Conservation (phyloP, 2,113 vertebrate genomes). For the Clinocottus analis region DNA sequence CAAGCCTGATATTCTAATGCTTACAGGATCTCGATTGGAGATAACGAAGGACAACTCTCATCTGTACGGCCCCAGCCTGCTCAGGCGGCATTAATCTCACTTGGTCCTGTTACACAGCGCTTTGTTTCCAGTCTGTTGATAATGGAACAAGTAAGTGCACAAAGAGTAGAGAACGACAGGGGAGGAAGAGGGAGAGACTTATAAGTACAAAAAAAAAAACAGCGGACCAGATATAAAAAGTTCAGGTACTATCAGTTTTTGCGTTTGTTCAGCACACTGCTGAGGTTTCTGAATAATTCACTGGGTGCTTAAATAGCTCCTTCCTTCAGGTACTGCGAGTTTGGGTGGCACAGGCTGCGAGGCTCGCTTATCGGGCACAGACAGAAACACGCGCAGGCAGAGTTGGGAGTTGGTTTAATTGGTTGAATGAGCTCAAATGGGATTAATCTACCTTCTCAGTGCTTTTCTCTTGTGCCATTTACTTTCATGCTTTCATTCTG, state of each 20-base stretch:
- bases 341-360: constrained; percentile 33
- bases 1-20: constrained; percentile 44
- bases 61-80: constrained; percentile 14
- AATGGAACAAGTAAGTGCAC: constrained; percentile 5
- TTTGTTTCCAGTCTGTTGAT: constrained; percentile 20
- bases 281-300: constrained; percentile 74
- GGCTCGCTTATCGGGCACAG: constrained; percentile 48
- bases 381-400: constrained; percentile 4
- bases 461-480: not conserved
- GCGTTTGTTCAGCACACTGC: constrained; percentile 65
- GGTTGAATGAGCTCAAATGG: constrained; percentile 52
- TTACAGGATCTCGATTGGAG: constrained; percentile 39
- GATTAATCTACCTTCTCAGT: constrained; percentile 24
- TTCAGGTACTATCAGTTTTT: constrained; percentile 59
- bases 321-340: constrained; percentile 61
- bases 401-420: constrained; percentile 30
- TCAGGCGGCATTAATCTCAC: constrained; percentile 32
- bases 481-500: not conserved
- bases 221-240: constrained; percentile 39
- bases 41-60: constrained; percentile 39
- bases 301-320: constrained; percentile 61
- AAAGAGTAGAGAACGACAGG: not conserved
- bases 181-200: not conserved
- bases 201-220: not conserved
- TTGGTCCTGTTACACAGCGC: not conserved